Evolutionary conservation across 2,113 vertebrate genomes (phyloP).

Genomic region (Acrocephalus kingi): DNA sequence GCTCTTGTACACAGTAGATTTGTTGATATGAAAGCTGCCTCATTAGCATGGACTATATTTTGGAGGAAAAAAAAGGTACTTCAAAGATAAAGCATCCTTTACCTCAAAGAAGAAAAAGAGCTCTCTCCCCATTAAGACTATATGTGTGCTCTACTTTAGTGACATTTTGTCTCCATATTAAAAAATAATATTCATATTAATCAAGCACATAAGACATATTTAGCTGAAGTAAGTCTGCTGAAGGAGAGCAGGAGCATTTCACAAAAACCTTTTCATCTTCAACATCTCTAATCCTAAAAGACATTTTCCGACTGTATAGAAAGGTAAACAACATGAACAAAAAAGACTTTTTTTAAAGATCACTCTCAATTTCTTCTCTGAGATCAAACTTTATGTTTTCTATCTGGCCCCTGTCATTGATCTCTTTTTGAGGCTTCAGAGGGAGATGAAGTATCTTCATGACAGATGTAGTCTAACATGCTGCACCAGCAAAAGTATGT

Average conservation of each 20-base stretch:
- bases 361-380: not conserved
- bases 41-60: slow-evolving; percentile 52
- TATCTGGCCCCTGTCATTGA: not conserved
- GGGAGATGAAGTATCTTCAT: not conserved
- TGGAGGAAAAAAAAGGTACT: slow-evolving; percentile 6
- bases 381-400: not conserved
- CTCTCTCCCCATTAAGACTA: not conserved
- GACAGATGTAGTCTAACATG: not conserved
- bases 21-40: slow-evolving; percentile 52
- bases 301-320: not conserved
- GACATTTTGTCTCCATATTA: not conserved
- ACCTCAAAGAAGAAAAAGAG: slow-evolving; percentile 37
- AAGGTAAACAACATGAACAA: slow-evolving; percentile 19
- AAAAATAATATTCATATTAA: slow-evolving; percentile 18
- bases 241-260: not conserved
- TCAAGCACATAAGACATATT: slow-evolving; percentile 2
- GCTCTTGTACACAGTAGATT: not conserved
- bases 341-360: not conserved
- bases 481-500: not conserved
- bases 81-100: slow-evolving; percentile 47
- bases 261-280: slow-evolving; percentile 41
- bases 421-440: not conserved
- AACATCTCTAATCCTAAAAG: not conserved
- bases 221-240: not conserved
- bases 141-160: slow-evolving; percentile 31